These are phyloP conservation scores for Aspiorhynchus laticeps DNA, from an alignment of 2,113 vertebrate species.

Conservation along the genomic window DNA sequence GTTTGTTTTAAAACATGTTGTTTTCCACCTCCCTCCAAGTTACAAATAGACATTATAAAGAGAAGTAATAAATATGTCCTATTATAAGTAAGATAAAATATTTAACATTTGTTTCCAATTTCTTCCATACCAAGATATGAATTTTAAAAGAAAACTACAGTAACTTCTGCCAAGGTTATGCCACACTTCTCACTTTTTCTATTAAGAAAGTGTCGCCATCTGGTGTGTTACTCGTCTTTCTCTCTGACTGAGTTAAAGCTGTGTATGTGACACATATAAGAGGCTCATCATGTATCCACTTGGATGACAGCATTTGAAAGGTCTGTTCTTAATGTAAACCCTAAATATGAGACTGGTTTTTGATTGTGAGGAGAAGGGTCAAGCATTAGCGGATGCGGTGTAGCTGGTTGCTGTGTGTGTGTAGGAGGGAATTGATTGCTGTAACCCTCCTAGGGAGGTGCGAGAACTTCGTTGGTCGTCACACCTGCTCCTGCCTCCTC, in stretches of 20 bases:
- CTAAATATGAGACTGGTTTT: constrained; percentile 2
- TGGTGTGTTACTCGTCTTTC: constrained; percentile 41
- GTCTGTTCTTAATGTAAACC: constrained; percentile 32
- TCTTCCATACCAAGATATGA: background rate
- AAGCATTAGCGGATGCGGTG: background rate
- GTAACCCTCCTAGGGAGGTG: constrained; percentile 46
- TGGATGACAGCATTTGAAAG: background rate
- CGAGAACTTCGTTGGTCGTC: constrained; percentile 17
- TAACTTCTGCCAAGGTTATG: constrained; percentile 22
- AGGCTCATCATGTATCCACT: background rate
- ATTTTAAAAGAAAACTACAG: constrained; percentile 14
- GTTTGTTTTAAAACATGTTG: background rate
- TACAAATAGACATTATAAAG: background rate
- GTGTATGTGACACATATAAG: constrained; percentile 2
- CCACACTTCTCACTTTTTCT: constrained; percentile 33
- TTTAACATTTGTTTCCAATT: background rate
- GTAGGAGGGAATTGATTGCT: constrained; percentile 41
- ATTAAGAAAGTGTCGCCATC: constrained; percentile 48
- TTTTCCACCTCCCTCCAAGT: background rate
- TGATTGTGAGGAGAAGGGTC: constrained; percentile 19
- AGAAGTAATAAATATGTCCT: background rate
- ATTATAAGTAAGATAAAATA: background rate
- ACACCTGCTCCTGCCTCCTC: constrained; percentile 35
- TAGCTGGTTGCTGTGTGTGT: background rate
- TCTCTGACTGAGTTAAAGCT: constrained; percentile 31